Percentiles rank a stretch among this genome's conserved stretches.
These are phyloP conservation scores for Amazona vittata DNA, from an alignment of 2,113 vertebrate species.

Conservation along the genomic window DNA sequence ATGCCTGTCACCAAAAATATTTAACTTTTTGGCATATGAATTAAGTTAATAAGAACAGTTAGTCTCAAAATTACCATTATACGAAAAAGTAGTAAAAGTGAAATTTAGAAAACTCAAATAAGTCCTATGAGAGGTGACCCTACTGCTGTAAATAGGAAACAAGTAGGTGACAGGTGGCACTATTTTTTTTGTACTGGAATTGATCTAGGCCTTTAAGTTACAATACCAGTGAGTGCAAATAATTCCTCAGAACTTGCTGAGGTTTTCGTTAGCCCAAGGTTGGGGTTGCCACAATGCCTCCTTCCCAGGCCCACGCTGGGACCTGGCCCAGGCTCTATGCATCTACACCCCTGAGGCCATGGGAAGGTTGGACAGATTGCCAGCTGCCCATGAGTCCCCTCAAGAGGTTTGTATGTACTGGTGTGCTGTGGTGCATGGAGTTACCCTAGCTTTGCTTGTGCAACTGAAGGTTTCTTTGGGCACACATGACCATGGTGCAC, in stretches of 20 bases:
- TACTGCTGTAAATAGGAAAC: background rate
- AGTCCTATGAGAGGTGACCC: background rate
- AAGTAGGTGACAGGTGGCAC: background rate
- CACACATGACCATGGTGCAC: fast-evolving
- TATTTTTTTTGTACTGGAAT: background rate
- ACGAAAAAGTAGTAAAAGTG: background rate
- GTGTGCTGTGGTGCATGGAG: background rate
- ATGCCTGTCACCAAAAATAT: background rate
- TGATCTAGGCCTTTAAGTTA: background rate
- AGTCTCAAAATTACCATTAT: background rate
- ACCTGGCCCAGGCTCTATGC: background rate
- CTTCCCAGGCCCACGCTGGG: background rate
- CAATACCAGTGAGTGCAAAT: background rate
- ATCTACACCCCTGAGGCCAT: background rate
- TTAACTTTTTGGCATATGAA: background rate
- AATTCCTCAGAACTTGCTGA: background rate
- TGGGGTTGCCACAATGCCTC: background rate
- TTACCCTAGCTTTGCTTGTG: background rate
- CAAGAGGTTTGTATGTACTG: background rate
- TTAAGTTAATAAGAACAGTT: background rate
- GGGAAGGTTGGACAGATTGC: background rate
- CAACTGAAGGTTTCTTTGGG: background rate
- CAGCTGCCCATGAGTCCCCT: background rate
- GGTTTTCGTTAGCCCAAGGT: background rate
- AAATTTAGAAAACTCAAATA: background rate